A percentile compares a stretch with the other conserved stretches of the same genome.
phyloP scores from a whole-genome alignment of 2,797 vertebrate species.

The Lophotriccus pileatus region DNA sequence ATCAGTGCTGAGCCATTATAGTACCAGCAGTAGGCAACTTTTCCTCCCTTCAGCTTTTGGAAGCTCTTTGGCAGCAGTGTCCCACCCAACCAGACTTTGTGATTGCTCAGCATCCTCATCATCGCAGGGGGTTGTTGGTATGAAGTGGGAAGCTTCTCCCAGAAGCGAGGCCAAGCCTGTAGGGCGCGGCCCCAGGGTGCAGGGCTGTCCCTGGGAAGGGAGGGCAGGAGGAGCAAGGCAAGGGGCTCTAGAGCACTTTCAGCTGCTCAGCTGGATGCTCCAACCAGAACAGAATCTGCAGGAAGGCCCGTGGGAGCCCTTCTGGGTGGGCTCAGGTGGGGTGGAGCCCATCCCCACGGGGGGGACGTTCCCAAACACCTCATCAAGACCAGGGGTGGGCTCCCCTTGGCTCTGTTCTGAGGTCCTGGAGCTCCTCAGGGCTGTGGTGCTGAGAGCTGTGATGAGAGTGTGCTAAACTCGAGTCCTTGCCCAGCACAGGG shows the following conservation, averaged over 20 bases:
- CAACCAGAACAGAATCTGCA: fast-evolving
- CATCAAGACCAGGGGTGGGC: neutral
- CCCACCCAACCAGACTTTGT: neutral
- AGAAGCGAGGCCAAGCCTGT: fast-evolving
- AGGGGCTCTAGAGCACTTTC: neutral
- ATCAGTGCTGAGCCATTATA: neutral
- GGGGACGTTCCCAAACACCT: neutral
- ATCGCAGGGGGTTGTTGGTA: neutral
- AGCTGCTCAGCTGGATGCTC: neutral
- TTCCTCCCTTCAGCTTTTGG: neutral
- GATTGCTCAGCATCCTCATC: neutral
- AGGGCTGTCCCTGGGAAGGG: neutral
- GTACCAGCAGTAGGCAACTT: neutral
- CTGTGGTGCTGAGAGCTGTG: neutral
- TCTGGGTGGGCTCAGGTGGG: neutral
- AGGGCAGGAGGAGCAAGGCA: neutral
- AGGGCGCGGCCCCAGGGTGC: fast-evolving
- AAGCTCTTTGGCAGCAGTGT: neutral
- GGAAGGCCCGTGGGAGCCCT: fast-evolving
- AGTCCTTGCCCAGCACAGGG: neutral
- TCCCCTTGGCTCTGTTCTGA: neutral
- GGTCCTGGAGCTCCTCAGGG: neutral
- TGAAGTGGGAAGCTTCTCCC: neutral
- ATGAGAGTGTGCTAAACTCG: fast-evolving
- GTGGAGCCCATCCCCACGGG: neutral